A percentile compares a stretch with the other conserved stretches of the same genome.
These are phyloP conservation scores for Latrodectus hesperus DNA, from an alignment of 2,888 invertebrate genomes.

Conservation along the genomic window DNA sequence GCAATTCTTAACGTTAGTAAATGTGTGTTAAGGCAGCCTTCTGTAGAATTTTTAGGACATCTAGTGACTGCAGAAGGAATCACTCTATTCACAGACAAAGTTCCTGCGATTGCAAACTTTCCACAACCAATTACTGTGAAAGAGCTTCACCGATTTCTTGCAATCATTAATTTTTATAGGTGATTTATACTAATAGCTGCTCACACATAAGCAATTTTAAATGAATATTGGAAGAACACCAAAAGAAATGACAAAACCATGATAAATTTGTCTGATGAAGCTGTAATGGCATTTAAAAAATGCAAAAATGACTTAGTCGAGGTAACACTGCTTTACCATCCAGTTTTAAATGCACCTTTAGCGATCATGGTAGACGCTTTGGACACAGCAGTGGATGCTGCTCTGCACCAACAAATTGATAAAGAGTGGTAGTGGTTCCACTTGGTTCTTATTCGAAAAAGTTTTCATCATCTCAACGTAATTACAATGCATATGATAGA, in stretches of 20 bases:
- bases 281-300: background rate
- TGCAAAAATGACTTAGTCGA: slow-evolving; percentile 27
- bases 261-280: slow-evolving; percentile 10
- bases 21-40: slow-evolving; percentile 56
- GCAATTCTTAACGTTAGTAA: slow-evolving; percentile 71
- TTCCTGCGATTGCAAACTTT: slow-evolving; percentile 8
- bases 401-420: background rate
- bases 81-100: background rate
- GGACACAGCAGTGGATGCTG: background rate
- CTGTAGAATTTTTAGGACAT: background rate
- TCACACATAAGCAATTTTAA: slow-evolving; percentile 8
- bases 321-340: slow-evolving; percentile 17
- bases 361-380: slow-evolving; percentile 26
- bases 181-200: slow-evolving; percentile 33
- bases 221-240: slow-evolving; percentile 8
- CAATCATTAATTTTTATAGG: background rate
- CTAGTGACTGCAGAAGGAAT: background rate
- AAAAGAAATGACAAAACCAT: slow-evolving; percentile 2
- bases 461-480: background rate
- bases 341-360: background rate
- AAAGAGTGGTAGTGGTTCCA: background rate
- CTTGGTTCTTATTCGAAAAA: background rate
- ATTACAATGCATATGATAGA: background rate
- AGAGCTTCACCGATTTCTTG: slow-evolving; percentile 16
- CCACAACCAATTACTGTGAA: background rate